Evolutionary conservation across 64 coral and sea anemone species (phyloP), one percentile per base, ranked within the genome.

Genomic region (Montipora foliosa): DNA sequence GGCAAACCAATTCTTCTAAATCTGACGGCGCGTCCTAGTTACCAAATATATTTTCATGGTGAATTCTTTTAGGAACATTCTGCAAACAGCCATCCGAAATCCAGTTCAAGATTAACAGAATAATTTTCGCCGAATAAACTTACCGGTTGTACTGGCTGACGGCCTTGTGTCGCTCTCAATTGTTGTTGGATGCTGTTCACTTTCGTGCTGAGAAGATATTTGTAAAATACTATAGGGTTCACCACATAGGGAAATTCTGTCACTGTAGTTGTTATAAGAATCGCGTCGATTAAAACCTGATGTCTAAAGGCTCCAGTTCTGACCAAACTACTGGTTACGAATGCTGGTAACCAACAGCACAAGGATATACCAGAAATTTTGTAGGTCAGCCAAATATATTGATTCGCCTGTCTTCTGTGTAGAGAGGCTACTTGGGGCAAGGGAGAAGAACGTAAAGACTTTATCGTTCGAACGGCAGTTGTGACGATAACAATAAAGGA

Each of bases 401-500:
- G 6, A 13, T 44, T 44, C 1, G 67, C 81, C 13, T 62, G 29
- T 37, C 61, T 13, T 37, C 61, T 47, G 14, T 47, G 37, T 47
- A 67, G 11, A 69, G 19, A 15, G 2, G 16, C 16, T 48, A 21
- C 17, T 19, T 68, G 4, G 2, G 29, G 44, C 37, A 84, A 8
- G 4, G 62, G 29, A 49, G 60, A 69, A 8, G 14, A 48, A 5
- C 81, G 81, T 7, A 84, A 9, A 11, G 12, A 22, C 29, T 47
- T 84, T 19, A 84, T 15, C 2, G 68, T 48, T 5, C 81, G 81
- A 84, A 49, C n/a, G 61, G 61, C 61, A 47, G 81, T 84, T 48
- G 68, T 20, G 8, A 84, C 14, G 44, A 84, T 48, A 10, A 69
- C 15, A 48, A 68, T 7, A 46, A 84, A 47, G 0, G 81, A 44